Evolutionary conservation across 2,888 invertebrate species (phyloP).

Genomic region (Volucella bombylans): DNA sequence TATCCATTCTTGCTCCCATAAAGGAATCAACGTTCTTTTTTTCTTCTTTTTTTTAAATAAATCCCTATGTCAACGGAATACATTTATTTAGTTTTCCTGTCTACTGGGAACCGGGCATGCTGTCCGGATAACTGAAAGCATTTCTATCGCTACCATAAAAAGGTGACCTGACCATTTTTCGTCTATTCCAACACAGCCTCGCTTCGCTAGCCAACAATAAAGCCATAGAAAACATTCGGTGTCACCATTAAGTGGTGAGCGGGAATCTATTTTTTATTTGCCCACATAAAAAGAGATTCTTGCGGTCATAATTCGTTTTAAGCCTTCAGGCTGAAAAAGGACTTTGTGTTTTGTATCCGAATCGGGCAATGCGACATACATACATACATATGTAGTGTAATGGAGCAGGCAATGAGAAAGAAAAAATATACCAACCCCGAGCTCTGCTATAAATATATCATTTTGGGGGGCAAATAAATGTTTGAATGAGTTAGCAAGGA

Average conservation of each 20-base stretch:
- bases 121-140: conserved; percentile 7
- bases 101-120: conserved; percentile 13
- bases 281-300: conserved; percentile 67
- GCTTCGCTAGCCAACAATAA: conserved; percentile 10
- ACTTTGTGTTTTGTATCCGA: conserved; percentile 14
- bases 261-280: conserved; percentile 71
- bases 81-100: conserved; percentile 47
- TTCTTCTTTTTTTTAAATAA: conserved; percentile 59
- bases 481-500: conserved; percentile 40
- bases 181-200: neutral
- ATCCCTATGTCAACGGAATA: conserved; percentile 66
- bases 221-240: conserved; percentile 64
- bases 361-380: neutral
- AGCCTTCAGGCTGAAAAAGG: conserved; percentile 57
- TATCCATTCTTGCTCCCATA: conserved; percentile 67
- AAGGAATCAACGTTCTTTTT: conserved; percentile 57
- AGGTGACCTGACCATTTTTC: conserved; percentile 21
- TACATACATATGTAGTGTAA: neutral
- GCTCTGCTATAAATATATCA: conserved; percentile 50
- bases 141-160: conserved; percentile 35
- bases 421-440: conserved; percentile 4
- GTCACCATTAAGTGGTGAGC: conserved; percentile 68
- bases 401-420: neutral
- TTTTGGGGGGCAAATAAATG: conserved; percentile 41
- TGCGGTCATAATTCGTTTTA: conserved; percentile 68